phyloP scores from a whole-genome alignment of 2,797 vertebrate species.

The Sebastolobus alascanus region DNA sequence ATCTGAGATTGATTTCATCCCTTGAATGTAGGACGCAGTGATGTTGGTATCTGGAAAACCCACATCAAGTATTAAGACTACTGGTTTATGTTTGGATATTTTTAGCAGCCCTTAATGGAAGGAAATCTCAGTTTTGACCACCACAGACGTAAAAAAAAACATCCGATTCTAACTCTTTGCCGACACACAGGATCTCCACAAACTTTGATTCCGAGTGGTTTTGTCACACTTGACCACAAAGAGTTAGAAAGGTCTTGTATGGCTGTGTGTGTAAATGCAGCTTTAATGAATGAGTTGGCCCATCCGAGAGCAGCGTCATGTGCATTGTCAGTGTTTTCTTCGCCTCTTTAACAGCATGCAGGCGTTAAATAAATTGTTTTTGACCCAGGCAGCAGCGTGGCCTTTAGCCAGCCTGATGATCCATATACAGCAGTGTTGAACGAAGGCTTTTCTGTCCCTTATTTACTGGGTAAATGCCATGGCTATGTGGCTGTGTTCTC shows the following conservation, averaged over 20 bases:
- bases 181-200: background rate
- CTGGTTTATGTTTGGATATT: conserved; percentile 20
- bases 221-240: background rate
- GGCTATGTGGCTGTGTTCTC: conserved; percentile 40
- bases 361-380: background rate
- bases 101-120: conserved; percentile 12
- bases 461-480: conserved; percentile 25
- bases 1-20: conserved; percentile 33
- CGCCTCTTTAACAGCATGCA: conserved; percentile 43
- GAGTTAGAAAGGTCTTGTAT: conserved; percentile 31
- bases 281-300: conserved; percentile 35
- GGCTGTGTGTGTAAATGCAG: conserved; percentile 44
- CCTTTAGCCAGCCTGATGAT: conserved; percentile 15
- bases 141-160: conserved; percentile 8
- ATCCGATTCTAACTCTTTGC: conserved; percentile 28
- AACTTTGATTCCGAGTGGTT: conserved; percentile 1
- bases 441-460: conserved; percentile 31
- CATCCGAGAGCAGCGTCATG: conserved; percentile 19
- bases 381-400: background rate
- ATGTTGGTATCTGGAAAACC: conserved; percentile 20
- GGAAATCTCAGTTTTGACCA: background rate
- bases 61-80: conserved; percentile 9
- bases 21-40: conserved; percentile 58
- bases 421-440: conserved; percentile 19
- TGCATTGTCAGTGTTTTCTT: conserved; percentile 45